Evolutionary conservation across 1,140 invertebrate species (phyloP), one percentile per base, ranked within the genome.

Genomic region (Plectus sambesii): DNA sequence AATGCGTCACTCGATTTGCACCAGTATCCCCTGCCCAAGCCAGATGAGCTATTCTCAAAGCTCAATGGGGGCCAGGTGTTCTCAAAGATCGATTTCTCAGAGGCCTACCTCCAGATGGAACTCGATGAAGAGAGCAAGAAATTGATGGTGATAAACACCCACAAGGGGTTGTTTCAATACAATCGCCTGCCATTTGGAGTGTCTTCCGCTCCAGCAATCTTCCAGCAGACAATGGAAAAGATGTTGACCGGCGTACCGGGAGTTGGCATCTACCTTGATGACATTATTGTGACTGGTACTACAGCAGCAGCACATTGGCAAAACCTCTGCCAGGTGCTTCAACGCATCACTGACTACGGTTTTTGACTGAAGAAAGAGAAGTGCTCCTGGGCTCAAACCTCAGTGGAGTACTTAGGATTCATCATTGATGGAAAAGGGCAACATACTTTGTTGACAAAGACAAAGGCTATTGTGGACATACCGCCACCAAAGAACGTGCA

Each of bases 311-410:
- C 69, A 45, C 55, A 68, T 49, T 61, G 64, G 42, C 24, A 49
- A 25, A 65, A 47, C 25, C 44, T 76, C 23, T 37, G 41, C 33
- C 45, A 56, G 40, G 60, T 74, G 4, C 52, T 74, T 29, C 47
- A 68, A 25, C 45, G 55, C 48, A 66, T 67, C 9, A 56, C 47
- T 41, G 29, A 65, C 40, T n/a, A 56, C 50, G 61, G 67, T 49
- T 51, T 74, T n/a, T 68, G 61, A 43, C 58, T 73, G 37, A 71
- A 73, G 58, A 53, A 49, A 33, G 57, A 60, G 6, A 75, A 73
- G 57, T 51, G 49, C 30, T 30, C 22, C 24, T 53, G 53, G 22
- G 5, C 48, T 2, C n/a, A 23, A 12, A 19, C 17, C 1, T 8
- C 44, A 47, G 23, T 48, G 1, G 19, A 47, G 8, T 48, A 22